Evolutionary conservation across 2,113 vertebrate genomes (phyloP).

Genomic region (Phocoena phocoena): DNA sequence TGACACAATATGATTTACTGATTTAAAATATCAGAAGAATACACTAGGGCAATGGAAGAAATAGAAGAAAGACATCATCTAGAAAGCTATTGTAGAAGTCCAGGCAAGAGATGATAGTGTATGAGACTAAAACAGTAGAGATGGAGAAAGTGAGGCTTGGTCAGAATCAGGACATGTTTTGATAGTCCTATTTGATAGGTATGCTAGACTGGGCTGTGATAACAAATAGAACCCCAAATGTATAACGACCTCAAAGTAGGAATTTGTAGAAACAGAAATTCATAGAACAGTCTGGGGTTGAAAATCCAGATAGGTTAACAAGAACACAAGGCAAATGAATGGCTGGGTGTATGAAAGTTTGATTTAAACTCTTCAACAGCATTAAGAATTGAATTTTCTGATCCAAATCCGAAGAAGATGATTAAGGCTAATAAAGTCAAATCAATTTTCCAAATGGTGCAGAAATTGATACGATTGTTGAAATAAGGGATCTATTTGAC

Average conservation of each 20-base stretch:
- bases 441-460: constrained; percentile 78
- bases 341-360: background rate
- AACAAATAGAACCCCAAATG: background rate
- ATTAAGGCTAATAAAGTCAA: constrained; percentile 73
- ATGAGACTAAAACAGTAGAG: background rate
- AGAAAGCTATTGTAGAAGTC: background rate
- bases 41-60: background rate
- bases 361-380: constrained; percentile 33
- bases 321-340: background rate
- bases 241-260: background rate
- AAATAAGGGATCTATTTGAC: constrained; percentile 69
- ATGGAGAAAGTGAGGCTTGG: background rate
- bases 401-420: constrained; percentile 74
- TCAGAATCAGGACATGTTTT: background rate
- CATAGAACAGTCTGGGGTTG: background rate
- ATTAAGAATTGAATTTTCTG: constrained; percentile 77
- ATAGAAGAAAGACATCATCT: background rate
- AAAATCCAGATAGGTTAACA: background rate
- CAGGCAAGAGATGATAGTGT: background rate
- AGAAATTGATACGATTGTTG: constrained; percentile 73
- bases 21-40: background rate
- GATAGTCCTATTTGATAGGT: background rate
- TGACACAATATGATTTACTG: background rate
- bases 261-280: background rate
- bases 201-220: background rate